These are phyloP conservation scores for Chamaetylas fuelleborni DNA, from an alignment of 2,113 vertebrate species.

Conservation along the genomic window DNA sequence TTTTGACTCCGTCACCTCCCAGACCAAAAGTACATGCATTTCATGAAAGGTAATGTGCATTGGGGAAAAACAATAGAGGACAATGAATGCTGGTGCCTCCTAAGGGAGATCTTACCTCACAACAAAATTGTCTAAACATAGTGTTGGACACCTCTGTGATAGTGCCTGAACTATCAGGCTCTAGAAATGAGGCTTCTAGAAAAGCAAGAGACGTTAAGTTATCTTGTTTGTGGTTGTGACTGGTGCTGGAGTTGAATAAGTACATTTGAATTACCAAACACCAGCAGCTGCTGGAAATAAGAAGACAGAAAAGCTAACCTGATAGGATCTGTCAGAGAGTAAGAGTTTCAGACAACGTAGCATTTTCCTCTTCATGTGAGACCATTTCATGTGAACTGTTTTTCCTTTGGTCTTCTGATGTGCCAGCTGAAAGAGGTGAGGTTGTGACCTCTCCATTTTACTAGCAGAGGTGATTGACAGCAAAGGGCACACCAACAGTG, in stretches of 20 bases:
- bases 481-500: neutral
- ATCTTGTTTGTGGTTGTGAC: neutral
- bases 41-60: neutral
- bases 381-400: neutral
- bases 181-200: neutral
- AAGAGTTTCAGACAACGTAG: rapidly evolving
- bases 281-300: neutral
- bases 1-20: neutral
- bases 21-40: neutral
- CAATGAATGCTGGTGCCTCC: neutral
- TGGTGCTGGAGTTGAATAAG: neutral
- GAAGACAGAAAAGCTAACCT: neutral
- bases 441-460: neutral
- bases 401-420: neutral
- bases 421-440: neutral
- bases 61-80: neutral
- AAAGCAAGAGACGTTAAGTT: neutral
- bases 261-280: neutral
- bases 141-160: neutral
- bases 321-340: neutral
- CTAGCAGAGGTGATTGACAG: neutral
- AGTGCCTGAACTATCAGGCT: neutral
- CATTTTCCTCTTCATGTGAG: neutral
- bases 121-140: neutral
- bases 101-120: neutral